A percentile compares a stretch with the other conserved stretches of the same genome.
phyloP scores from a whole-genome alignment of 2,888 invertebrate species.

The Maniola hyperantus region DNA sequence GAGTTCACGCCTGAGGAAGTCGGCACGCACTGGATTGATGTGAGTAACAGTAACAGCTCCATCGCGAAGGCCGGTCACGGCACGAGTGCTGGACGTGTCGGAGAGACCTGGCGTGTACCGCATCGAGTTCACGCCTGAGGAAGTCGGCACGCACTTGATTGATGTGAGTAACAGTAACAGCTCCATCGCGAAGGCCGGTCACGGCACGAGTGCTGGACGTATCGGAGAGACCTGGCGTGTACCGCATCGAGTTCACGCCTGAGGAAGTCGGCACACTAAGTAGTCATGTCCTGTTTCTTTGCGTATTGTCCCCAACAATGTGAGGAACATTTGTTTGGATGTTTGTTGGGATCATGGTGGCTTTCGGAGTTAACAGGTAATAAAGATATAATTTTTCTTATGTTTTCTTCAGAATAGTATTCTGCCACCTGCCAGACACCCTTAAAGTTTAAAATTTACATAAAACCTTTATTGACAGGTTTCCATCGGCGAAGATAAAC shows the following conservation, averaged over 20 bases:
- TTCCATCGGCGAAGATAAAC: slow-evolving; percentile 92
- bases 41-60: slow-evolving; percentile 89
- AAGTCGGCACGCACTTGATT: slow-evolving; percentile 97
- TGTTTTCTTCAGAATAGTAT: too few species aligned
- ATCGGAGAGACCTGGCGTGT: slow-evolving; percentile 68
- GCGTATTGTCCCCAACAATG: too few species aligned
- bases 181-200: slow-evolving; percentile 92
- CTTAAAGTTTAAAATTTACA: too few species aligned
- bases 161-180: slow-evolving; percentile 90
- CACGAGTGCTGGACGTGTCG: slow-evolving; percentile 91
- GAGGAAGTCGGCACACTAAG: slow-evolving; percentile 97
- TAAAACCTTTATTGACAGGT: slow-evolving; percentile 57
- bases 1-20: slow-evolving; percentile 97
- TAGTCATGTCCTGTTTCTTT: too few species aligned
- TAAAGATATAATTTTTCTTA: too few species aligned
- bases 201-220: slow-evolving; percentile 92
- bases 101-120: slow-evolving; percentile 54
- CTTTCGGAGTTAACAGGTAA: too few species aligned
- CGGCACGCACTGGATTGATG: slow-evolving; percentile 96
- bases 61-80: slow-evolving; percentile 91
- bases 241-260: slow-evolving; percentile 89
- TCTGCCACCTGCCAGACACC: too few species aligned
- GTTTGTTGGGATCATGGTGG: too few species aligned
- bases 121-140: slow-evolving; percentile 92
- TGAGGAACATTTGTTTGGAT: too few species aligned